A percentile compares a stretch with the other conserved stretches of the same genome.
Conservation (phyloP, 2,797 vertebrate species). For the Mus minutoides region DNA sequence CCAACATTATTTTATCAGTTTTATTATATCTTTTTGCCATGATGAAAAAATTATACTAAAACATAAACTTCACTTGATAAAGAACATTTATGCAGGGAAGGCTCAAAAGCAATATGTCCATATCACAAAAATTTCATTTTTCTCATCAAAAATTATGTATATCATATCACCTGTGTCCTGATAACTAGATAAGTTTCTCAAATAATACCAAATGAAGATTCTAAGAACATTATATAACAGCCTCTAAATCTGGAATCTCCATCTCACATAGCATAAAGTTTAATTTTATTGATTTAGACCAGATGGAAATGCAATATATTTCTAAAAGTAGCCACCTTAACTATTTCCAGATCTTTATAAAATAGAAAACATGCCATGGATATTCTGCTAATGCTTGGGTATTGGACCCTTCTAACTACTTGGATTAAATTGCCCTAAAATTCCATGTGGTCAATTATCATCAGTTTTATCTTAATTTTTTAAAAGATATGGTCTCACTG, state of each 20-base stretch:
- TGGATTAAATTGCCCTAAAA: slow-evolving; percentile 16
- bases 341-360: slow-evolving; percentile 69
- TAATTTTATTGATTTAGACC: slow-evolving; percentile 73
- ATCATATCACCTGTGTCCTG: background rate
- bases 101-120: background rate
- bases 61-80: background rate
- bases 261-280: slow-evolving; percentile 63
- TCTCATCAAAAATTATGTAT: slow-evolving; percentile 16
- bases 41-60: slow-evolving; percentile 35
- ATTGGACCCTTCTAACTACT: slow-evolving; percentile 45
- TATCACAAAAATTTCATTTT: background rate
- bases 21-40: slow-evolving; percentile 33
- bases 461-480: slow-evolving; percentile 15
- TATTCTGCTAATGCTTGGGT: slow-evolving; percentile 49
- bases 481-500: background rate
- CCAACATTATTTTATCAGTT: slow-evolving; percentile 24
- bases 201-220: slow-evolving; percentile 42
- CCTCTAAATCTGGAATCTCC: slow-evolving; percentile 62
- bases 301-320: slow-evolving; percentile 74
- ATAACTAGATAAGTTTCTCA: slow-evolving; percentile 52
- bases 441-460: background rate
- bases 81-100: slow-evolving; percentile 18
- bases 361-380: slow-evolving; percentile 58
- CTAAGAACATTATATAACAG: slow-evolving; percentile 57
- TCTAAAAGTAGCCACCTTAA: slow-evolving; percentile 74